Evolutionary conservation across 2,888 invertebrate genomes (phyloP).

Genomic region (Drosophila robusta): DNA sequence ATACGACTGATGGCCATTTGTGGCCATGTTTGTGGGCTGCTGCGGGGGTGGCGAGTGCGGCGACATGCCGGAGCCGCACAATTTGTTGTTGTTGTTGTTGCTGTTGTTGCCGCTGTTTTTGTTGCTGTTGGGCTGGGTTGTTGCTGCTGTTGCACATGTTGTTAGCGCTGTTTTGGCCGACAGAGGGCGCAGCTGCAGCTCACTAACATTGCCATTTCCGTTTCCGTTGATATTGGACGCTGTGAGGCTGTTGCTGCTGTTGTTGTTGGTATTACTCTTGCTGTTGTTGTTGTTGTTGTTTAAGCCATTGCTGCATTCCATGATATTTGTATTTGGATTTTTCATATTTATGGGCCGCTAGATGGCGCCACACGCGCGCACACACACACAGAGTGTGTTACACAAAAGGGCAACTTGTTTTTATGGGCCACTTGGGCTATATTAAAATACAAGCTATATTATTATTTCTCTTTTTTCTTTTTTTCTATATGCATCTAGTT

Average conservation of each 20-base stretch:
- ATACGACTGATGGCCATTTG: constrained; percentile 86
- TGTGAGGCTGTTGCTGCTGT: constrained; percentile 33
- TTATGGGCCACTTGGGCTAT: constrained; percentile 72
- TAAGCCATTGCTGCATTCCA: constrained; percentile 73
- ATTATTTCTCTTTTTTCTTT: constrained; percentile 26
- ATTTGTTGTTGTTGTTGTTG: constrained; percentile 47
- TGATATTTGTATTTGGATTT: constrained; percentile 80
- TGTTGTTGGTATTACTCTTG: constrained; percentile 25
- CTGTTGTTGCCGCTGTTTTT: constrained; percentile 31
- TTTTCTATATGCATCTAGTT: constrained; percentile 12
- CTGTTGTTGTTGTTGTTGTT: constrained; percentile 56
- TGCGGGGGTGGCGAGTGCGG: constrained; percentile 57
- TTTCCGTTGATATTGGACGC: constrained; percentile 79
- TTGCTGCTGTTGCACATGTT: constrained; percentile 52
- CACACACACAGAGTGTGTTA: constrained; percentile 15
- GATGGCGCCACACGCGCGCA: constrained; percentile 63
- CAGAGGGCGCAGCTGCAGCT: constrained; percentile 66
- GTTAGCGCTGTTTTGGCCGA: constrained; percentile 53
- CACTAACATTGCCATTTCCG: constrained; percentile 77
- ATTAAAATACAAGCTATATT: constrained; percentile 63
- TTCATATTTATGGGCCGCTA: constrained; percentile 79
- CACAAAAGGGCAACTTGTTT: constrained; percentile 48
- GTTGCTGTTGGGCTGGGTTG: constrained; percentile 40
- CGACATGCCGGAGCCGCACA: constrained; percentile 49
- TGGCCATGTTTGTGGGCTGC: constrained; percentile 73